phyloP scores from a whole-genome alignment of 2,888 invertebrate species.

The Tyria jacobaeae region DNA sequence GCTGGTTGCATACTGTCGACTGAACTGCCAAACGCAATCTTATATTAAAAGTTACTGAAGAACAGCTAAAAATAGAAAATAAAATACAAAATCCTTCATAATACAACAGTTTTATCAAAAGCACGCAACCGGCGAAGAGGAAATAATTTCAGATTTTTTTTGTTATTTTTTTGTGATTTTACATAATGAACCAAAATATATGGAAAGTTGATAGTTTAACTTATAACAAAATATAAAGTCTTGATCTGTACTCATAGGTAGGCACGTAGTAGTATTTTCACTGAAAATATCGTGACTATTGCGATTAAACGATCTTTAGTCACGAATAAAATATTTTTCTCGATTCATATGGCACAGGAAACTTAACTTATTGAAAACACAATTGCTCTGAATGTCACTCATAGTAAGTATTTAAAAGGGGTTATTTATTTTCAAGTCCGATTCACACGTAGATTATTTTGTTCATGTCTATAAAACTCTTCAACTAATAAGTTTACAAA shows the following conservation, averaged over 20 bases:
- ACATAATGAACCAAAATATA: slow-evolving; percentile 49
- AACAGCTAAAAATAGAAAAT: slow-evolving; percentile 28
- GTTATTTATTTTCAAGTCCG: slow-evolving; percentile 39
- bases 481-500: slow-evolving; percentile 32
- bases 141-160: slow-evolving; percentile 34
- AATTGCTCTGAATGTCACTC: slow-evolving; percentile 57
- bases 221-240: slow-evolving; percentile 37
- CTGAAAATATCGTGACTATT: slow-evolving; percentile 40
- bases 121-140: slow-evolving; percentile 49
- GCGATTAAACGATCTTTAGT: slow-evolving; percentile 31
- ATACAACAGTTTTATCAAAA: slow-evolving; percentile 45
- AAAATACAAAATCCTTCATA: slow-evolving; percentile 22
- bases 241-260: slow-evolving; percentile 53
- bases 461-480: slow-evolving; percentile 37
- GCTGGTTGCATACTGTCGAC: slow-evolving; percentile 58
- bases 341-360: slow-evolving; percentile 70
- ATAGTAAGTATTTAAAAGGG: slow-evolving; percentile 41
- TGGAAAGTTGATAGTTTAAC: slow-evolving; percentile 47
- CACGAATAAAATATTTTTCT: slow-evolving; percentile 48
- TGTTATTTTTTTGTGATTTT: slow-evolving; percentile 41
- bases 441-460: slow-evolving; percentile 35
- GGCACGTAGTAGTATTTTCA: slow-evolving; percentile 49
- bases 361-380: slow-evolving; percentile 59
- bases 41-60: slow-evolving; percentile 30
- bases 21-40: slow-evolving; percentile 46